A percentile compares a stretch with the other conserved stretches of the same genome.
Conservation (phyloP, 2,888 invertebrate genomes). For the Eumerus sabulonum region DNA sequence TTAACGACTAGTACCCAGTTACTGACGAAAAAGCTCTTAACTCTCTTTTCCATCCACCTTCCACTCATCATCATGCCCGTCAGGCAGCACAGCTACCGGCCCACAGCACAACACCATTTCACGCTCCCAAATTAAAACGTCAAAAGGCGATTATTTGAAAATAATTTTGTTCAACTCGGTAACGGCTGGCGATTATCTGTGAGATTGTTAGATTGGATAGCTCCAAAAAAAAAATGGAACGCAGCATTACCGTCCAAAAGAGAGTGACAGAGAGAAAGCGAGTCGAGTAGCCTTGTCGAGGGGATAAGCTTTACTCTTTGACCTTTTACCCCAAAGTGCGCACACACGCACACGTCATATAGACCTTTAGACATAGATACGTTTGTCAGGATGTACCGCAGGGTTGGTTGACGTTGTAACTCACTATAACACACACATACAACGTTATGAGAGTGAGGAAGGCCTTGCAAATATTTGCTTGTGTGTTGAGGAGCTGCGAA, state of each 20-base stretch:
- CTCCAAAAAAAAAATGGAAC: neutral
- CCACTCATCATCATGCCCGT: neutral
- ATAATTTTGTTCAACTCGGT: constrained; percentile 35
- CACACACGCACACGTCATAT: constrained; percentile 10
- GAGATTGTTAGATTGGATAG: constrained; percentile 23
- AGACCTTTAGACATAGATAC: neutral
- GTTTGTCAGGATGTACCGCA: neutral
- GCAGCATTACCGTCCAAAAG: constrained; percentile 24
- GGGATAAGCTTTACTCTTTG: constrained; percentile 61
- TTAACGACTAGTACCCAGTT: constrained; percentile 12
- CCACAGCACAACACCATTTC: no score
- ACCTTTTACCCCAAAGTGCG: constrained; percentile 41
- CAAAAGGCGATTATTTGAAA: constrained; percentile 45
- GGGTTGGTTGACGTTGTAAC: neutral
- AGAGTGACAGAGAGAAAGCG: constrained; percentile 23
- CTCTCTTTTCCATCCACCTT: constrained; percentile 11
- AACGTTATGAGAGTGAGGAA: constrained; percentile 5
- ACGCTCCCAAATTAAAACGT: constrained; percentile 38
- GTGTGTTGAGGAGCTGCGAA: constrained; percentile 42
- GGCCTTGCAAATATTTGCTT: constrained; percentile 12
- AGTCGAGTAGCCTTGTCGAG: constrained; percentile 22
- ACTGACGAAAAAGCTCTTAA: constrained; percentile 31
- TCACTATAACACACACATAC: neutral
- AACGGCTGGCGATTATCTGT: constrained; percentile 29
- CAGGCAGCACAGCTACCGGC: no score